Base-by-base conservation (phyloP, 2,888 invertebrate species). In the Urechis unicinctus region DNA sequence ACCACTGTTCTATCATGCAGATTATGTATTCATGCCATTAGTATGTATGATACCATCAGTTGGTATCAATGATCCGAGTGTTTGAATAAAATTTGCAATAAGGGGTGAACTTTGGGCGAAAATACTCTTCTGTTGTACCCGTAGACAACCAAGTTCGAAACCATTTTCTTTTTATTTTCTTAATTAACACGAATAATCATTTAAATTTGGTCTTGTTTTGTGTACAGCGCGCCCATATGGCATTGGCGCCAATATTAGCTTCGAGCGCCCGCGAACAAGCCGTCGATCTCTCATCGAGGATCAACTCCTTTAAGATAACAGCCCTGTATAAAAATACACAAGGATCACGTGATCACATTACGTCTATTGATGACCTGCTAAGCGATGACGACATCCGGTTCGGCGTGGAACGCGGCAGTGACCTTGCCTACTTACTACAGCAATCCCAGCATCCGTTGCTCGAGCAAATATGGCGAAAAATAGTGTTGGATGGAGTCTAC, bases 141-240 rank as follows among this genome's bases (percentile, higher is more conserved):
- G n/a, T n/a, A n/a, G n/a, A n/a, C n/a, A n/a, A n/a, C n/a, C n/a
- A n/a, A n/a, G n/a, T n/a, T n/a, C n/a, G n/a, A n/a, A n/a, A n/a
- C n/a, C n/a, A n/a, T n/a, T n/a, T n/a, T n/a, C n/a, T n/a, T n/a
- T n/a, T n/a, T n/a, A n/a, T n/a, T n/a, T n/a, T n/a, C n/a, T n/a
- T n/a, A n/a, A n/a, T n/a, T n/a, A n/a, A n/a, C n/a, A n/a, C n/a
- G n/a, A n/a, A n/a, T n/a, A 48, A 13, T 13, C 9, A 25, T 17
- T 25, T 48, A 9, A 48, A 9, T 48, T 6, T 13, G 6, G 24
- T 48, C 9, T 13, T 48, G 6, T 17, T 51, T 51, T 28, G 6
- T n/a, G n/a, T n/a, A n/a, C 56, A 57, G 57, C 28, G 44, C 9
- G 57, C 57, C 5, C 53, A 57, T 25, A 5, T 57, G 28, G 53